Percentiles rank a stretch among this genome's conserved stretches.
These are phyloP conservation scores for Gambusia affinis DNA, from an alignment of 2,113 vertebrate genomes.

Conservation along the genomic window DNA sequence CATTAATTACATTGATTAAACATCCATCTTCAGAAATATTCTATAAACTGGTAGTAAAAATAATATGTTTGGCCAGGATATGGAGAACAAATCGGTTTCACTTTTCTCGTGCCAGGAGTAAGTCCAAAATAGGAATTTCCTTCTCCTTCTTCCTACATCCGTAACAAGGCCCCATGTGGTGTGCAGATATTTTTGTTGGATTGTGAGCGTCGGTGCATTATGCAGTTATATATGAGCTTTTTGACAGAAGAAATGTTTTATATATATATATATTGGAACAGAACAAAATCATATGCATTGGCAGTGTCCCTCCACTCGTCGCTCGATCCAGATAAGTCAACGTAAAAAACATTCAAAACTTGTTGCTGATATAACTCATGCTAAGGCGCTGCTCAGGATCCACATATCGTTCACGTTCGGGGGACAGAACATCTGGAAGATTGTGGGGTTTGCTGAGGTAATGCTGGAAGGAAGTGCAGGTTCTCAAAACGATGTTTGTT, in stretches of 20 bases:
- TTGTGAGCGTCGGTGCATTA: conserved; percentile 54
- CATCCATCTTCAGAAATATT: conserved; percentile 40
- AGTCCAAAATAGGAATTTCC: conserved; percentile 79
- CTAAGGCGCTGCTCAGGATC: conserved; percentile 50
- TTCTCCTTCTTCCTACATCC: conserved; percentile 65
- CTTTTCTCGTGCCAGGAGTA: conserved; percentile 38
- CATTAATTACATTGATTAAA: conserved; percentile 53
- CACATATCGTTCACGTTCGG: conserved; percentile 62
- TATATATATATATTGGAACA: conserved; percentile 14
- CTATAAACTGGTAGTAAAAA: conserved; percentile 25
- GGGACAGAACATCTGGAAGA: conserved; percentile 67
- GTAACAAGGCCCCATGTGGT: conserved; percentile 80
- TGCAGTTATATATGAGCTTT: conserved; percentile 79
- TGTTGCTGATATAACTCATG: conserved; percentile 64
- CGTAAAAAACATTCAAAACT: conserved; percentile 66
- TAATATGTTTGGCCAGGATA: conserved; percentile 1
- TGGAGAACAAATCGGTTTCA: conserved; percentile 36
- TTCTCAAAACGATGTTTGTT: conserved; percentile 26
- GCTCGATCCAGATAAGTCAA: conserved; percentile 56
- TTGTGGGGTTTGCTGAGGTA: conserved; percentile 55
- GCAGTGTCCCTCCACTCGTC: conserved; percentile 25
- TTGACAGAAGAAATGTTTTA: conserved; percentile 53
- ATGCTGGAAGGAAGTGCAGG: conserved; percentile 48
- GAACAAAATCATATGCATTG: conserved; percentile 71
- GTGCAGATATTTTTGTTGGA: conserved; percentile 82